Percentiles rank a stretch among this genome's conserved stretches.
Evolutionary conservation across 2,113 vertebrate genomes (phyloP).

Genomic region (Larimichthys polyactis): DNA sequence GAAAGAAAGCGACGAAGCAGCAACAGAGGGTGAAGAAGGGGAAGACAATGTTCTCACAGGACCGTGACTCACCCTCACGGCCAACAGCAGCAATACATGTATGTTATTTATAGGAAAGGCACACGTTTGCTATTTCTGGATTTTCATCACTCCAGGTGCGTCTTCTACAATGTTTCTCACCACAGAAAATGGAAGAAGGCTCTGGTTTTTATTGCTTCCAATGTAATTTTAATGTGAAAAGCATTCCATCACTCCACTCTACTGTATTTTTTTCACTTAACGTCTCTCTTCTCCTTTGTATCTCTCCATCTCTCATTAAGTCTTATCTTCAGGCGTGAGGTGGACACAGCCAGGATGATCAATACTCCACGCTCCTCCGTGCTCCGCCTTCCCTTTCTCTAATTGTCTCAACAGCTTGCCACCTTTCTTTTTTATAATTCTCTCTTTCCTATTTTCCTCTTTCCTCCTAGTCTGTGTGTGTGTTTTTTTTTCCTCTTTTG

Average conservation of each 20-base stretch:
- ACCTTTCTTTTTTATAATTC: slow-evolving; percentile 6
- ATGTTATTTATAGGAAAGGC: slow-evolving; percentile 70
- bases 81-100: slow-evolving; percentile 52
- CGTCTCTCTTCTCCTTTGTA: slow-evolving; percentile 22
- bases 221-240: slow-evolving; percentile 11
- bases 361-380: slow-evolving; percentile 49
- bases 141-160: slow-evolving; percentile 33
- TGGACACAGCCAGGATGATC: slow-evolving; percentile 52
- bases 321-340: slow-evolving; percentile 65
- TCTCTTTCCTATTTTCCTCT: neutral
- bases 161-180: slow-evolving; percentile 8
- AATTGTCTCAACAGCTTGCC: slow-evolving; percentile 52
- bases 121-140: slow-evolving; percentile 17
- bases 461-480: neutral
- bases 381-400: slow-evolving; percentile 7
- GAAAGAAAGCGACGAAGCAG: slow-evolving; percentile 51
- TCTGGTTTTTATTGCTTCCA: neutral
- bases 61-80: slow-evolving; percentile 67
- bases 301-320: slow-evolving; percentile 75
- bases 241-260: neutral
- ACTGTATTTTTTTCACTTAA: slow-evolving; percentile 6
- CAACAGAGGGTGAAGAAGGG: slow-evolving; percentile 40
- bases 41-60: slow-evolving; percentile 58
- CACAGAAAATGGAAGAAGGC: neutral
- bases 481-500: slow-evolving; percentile 1